Evolutionary conservation across 2,113 vertebrate genomes (phyloP).

Genomic region (Tyrannus savana): DNA sequence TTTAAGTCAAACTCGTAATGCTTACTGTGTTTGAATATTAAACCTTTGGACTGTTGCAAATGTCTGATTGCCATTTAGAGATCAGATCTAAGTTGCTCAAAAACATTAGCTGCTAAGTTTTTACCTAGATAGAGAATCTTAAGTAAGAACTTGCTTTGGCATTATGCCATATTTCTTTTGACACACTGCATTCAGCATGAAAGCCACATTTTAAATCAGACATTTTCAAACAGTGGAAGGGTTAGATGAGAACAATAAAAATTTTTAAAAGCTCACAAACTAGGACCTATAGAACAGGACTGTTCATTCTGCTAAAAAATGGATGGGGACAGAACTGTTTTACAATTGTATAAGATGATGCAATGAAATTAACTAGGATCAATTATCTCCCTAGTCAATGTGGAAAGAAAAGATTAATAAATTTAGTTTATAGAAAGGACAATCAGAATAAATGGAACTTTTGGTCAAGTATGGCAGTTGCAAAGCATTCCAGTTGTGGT

Average conservation of each 20-base stretch:
- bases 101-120: neutral
- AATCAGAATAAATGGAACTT: neutral
- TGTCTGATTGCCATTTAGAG: neutral
- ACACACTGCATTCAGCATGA: neutral
- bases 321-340: neutral
- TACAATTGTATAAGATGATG: neutral
- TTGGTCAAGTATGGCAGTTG: neutral
- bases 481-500: neutral
- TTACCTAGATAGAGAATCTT: neutral
- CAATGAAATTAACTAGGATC: neutral
- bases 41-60: neutral
- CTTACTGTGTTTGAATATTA: neutral
- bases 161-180: neutral
- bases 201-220: neutral
- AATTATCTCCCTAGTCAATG: neutral
- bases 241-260: neutral
- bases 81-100: neutral
- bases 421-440: neutral
- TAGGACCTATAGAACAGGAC: neutral
- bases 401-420: neutral
- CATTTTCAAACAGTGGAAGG: neutral
- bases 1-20: neutral
- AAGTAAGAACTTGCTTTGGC: neutral
- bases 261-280: neutral
- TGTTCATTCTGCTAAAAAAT: neutral